These are phyloP conservation scores for Carassius auratus DNA, from an alignment of 2,113 vertebrate species.

Conservation along the genomic window DNA sequence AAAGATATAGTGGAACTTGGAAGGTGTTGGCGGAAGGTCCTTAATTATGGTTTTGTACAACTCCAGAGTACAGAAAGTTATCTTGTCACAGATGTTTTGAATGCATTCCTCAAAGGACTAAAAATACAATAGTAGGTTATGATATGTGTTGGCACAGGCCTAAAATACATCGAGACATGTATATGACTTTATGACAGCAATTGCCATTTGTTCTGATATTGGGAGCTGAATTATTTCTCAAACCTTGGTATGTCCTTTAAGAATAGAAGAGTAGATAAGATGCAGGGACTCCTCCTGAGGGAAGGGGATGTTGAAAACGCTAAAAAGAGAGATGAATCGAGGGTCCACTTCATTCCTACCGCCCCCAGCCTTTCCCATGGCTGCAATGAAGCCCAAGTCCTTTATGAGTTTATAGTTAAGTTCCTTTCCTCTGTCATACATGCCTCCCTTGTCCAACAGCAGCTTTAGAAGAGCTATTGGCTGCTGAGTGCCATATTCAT, in stretches of 20 bases:
- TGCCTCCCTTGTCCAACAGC: constrained; percentile 85
- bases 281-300: constrained; percentile 85
- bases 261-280: constrained; percentile 89
- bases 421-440: constrained; percentile 92
- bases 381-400: constrained; percentile 89
- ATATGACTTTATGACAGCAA: background rate
- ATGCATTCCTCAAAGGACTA: constrained; percentile 83
- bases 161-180: background rate
- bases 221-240: constrained; percentile 42
- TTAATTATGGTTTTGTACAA: constrained; percentile 85
- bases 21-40: constrained; percentile 92
- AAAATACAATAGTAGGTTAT: constrained; percentile 6
- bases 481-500: constrained; percentile 94
- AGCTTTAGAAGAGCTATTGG: constrained; percentile 93
- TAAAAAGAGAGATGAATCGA: constrained; percentile 90
- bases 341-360: constrained; percentile 94
- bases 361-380: constrained; percentile 95
- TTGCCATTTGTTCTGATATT: background rate
- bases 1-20: constrained; percentile 98
- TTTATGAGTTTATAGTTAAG: constrained; percentile 89
- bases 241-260: constrained; percentile 90
- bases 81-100: constrained; percentile 74
- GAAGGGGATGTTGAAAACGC: constrained; percentile 88
- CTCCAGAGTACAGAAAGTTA: constrained; percentile 87
- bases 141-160: background rate